A percentile compares a stretch with the other conserved stretches of the same genome.
Conservation (phyloP, 2,797 vertebrate genomes). For the Phalanger gymnotis region DNA sequence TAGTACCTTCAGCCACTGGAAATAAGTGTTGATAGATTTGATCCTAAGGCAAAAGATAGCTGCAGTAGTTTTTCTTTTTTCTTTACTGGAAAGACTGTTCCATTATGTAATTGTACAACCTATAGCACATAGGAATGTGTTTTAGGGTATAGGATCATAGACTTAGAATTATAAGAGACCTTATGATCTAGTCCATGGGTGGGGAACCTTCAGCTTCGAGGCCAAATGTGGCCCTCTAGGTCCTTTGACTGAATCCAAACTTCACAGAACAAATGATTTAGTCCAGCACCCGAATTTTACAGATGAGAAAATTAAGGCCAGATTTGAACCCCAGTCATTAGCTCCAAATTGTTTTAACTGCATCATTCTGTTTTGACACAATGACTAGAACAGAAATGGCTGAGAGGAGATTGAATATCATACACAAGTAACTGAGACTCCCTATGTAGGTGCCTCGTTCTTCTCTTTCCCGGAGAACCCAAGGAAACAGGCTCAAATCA, state of each 20-base stretch:
- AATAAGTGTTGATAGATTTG: background rate
- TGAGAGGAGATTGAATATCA: background rate
- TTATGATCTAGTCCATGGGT: background rate
- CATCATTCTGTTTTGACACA: background rate
- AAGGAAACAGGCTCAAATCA: background rate
- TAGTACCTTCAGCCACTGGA: background rate
- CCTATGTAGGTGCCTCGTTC: background rate
- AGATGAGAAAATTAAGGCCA: background rate
- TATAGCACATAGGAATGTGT: background rate
- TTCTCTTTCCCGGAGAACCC: background rate
- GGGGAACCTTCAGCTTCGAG: too few species aligned
- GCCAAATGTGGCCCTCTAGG: too few species aligned
- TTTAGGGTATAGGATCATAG: background rate
- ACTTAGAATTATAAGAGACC: background rate
- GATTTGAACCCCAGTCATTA: background rate
- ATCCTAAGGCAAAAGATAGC: background rate
- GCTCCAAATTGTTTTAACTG: background rate
- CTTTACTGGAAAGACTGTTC: background rate
- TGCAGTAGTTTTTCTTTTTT: background rate
- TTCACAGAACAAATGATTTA: background rate
- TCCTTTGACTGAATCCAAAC: too few species aligned
- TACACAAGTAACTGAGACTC: background rate
- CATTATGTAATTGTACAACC: background rate
- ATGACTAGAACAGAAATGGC: background rate
- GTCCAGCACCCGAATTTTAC: background rate